These are phyloP conservation scores for Choloepus hoffmanni DNA, from an alignment of 2,113 vertebrate genomes.

Conservation along the genomic window DNA sequence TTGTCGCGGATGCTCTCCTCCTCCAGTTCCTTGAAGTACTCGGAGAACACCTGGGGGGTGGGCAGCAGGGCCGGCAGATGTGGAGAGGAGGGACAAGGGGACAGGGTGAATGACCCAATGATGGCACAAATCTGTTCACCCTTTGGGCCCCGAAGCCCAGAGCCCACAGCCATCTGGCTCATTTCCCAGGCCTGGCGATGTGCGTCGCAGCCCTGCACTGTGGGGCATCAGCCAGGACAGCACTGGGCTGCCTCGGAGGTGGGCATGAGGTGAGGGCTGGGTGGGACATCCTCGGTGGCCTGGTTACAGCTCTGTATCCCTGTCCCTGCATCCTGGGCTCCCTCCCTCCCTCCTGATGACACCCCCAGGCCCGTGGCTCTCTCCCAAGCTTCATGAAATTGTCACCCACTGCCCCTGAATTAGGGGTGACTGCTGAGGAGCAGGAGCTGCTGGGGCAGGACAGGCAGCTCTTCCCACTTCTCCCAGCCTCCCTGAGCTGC, in stretches of 20 bases:
- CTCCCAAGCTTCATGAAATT: neutral
- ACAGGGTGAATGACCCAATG: accelerated
- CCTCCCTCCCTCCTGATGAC: neutral
- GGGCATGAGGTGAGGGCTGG: accelerated
- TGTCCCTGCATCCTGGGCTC: accelerated
- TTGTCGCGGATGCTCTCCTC: slow-evolving; percentile 99
- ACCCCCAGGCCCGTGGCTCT: neutral
- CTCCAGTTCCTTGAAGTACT: slow-evolving; percentile 99
- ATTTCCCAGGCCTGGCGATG: neutral
- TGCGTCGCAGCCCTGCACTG: neutral
- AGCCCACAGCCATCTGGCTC: neutral
- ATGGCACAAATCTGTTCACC: neutral
- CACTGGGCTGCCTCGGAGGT: neutral
- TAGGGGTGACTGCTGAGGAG: neutral
- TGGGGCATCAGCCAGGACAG: too few relatives aligned
- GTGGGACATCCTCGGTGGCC: neutral
- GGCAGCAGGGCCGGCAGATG: neutral
- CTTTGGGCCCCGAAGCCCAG: neutral
- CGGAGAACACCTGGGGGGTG: slow-evolving; percentile 94
- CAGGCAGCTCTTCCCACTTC: neutral
- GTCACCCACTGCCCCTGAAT: neutral
- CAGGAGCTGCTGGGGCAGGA: neutral
- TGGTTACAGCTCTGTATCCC: neutral
- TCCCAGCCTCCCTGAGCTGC: neutral
- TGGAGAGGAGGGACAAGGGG: accelerated